Evolutionary conservation across 2,888 invertebrate species (phyloP).

Genomic region (Rhagophthalmus giganteus): DNA sequence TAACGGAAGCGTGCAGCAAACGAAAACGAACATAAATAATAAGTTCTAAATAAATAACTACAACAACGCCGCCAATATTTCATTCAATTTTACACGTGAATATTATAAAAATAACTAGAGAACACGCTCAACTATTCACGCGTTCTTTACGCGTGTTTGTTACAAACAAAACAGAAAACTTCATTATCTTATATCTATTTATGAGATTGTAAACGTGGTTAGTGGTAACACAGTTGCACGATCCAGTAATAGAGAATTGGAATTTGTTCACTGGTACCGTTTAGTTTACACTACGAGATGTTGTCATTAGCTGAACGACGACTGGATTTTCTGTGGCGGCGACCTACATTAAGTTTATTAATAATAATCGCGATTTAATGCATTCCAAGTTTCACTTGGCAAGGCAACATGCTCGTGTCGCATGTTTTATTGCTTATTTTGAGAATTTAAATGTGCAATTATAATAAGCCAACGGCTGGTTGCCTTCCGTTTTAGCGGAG

Average conservation of each 20-base stretch:
- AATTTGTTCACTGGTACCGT: background rate
- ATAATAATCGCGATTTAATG: conserved; percentile 21
- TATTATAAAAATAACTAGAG: too few species aligned
- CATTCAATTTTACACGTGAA: too few species aligned
- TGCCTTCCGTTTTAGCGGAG: background rate
- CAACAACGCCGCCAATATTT: too few species aligned
- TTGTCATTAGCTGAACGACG: background rate
- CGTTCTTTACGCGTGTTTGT: too few species aligned
- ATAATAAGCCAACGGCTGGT: background rate
- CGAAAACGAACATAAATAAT: too few species aligned
- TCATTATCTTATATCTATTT: too few species aligned
- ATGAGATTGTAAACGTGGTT: background rate
- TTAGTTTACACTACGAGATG: background rate
- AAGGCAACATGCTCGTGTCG: conserved; percentile 9
- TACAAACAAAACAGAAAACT: too few species aligned
- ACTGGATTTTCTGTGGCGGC: conserved; percentile 10
- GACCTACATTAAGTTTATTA: conserved; percentile 24
- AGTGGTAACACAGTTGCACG: background rate
- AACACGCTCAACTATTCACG: too few species aligned
- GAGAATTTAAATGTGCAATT: conserved; percentile 5
- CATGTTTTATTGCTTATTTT: conserved; percentile 14
- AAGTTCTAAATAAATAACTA: too few species aligned
- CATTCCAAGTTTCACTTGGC: conserved; percentile 17
- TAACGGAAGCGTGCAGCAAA: too few species aligned
- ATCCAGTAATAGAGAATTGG: background rate